Conservation (phyloP, 2,888 invertebrate species). For the Lepeophtheirus nordmannii region DNA sequence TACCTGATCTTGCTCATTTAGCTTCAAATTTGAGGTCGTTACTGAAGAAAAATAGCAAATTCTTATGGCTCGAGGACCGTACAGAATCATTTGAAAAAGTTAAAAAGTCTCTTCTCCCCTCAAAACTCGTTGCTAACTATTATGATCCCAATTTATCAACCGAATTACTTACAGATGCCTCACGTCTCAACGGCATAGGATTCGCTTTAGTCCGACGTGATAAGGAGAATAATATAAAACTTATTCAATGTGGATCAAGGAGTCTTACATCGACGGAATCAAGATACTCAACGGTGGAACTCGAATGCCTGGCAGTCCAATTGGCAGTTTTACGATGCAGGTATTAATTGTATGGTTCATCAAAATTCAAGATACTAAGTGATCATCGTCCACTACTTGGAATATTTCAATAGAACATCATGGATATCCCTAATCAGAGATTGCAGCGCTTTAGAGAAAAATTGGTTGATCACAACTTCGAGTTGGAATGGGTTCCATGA, state of each 20-base stretch:
- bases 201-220: slow-evolving; percentile 6
- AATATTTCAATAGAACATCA: neutral
- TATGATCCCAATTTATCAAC: neutral
- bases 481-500: no score
- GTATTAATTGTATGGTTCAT: slow-evolving; percentile 1
- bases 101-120: neutral
- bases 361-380: neutral
- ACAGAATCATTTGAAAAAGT: neutral
- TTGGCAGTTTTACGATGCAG: slow-evolving; percentile 5
- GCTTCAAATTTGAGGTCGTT: neutral
- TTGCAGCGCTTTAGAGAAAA: no score
- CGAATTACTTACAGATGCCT: slow-evolving; percentile 7
- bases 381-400: neutral
- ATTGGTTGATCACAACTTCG: no score
- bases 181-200: neutral
- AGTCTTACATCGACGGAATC: neutral
- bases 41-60: neutral
- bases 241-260: slow-evolving; percentile 9
- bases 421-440: no score
- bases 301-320: slow-evolving; percentile 2
- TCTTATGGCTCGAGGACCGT: neutral
- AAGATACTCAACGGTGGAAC: slow-evolving; percentile 1
- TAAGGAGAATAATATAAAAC: neutral
- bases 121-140: neutral
- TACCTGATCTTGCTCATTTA: neutral